Conservation (phyloP, 2,888 invertebrate genomes). For the Caenorhabditis auriculariae region DNA sequence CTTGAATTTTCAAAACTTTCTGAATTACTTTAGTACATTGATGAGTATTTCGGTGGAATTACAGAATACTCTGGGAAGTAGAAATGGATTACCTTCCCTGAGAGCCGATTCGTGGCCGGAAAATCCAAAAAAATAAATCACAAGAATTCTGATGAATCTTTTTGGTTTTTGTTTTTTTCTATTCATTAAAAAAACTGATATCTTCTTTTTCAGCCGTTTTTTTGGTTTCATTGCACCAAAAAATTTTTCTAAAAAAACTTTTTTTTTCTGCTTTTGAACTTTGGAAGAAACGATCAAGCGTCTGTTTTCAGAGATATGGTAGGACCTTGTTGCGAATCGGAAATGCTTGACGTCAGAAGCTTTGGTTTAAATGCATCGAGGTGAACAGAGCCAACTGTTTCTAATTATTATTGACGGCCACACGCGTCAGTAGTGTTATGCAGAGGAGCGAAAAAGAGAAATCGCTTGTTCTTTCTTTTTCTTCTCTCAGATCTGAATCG, state of each 20-base stretch:
- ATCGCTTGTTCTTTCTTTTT: too few relatives aligned
- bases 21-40: too few relatives aligned
- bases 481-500: too few relatives aligned
- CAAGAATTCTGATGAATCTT: background rate
- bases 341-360: too few relatives aligned
- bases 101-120: background rate
- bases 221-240: background rate
- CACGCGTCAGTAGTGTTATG: conserved; percentile 12
- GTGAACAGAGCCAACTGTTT: conserved; percentile 41
- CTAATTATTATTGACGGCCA: conserved; percentile 48
- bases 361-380: too few relatives aligned
- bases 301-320: too few relatives aligned
- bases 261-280: background rate
- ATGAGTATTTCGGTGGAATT: too few relatives aligned
- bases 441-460: too few relatives aligned
- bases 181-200: background rate
- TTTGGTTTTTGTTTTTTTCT: background rate
- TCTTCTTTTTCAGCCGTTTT: background rate
- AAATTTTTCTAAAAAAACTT: background rate
- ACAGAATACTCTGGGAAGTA: too few relatives aligned
- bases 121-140: background rate
- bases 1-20: too few relatives aligned
- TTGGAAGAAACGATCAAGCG: background rate
- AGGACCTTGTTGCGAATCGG: too few relatives aligned
- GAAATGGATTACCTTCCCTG: background rate